Evolutionary conservation across 2,888 invertebrate genomes (phyloP), one percentile per base, ranked within the genome.

Genomic region (Latrodectus elegans): DNA sequence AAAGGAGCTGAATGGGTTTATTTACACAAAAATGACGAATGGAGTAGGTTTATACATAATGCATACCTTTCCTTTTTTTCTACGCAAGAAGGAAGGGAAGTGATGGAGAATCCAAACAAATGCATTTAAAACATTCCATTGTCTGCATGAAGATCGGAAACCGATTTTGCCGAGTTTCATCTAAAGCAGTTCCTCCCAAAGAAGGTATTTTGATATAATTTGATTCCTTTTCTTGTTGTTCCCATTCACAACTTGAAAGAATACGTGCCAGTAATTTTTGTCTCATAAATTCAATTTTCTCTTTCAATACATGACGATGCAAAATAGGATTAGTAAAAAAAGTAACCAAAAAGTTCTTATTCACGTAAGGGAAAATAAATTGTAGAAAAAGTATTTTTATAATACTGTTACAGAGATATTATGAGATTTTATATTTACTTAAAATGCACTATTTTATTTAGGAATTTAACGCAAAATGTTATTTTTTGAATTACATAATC

Each of bases 61-160:
- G 81, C 81, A 81, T 73, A 15, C n/a, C n/a, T 67, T 65, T 17
- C n/a, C 26, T 15, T 73, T 74, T 52, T 26, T 74, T 49, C 67
- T 65, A 72, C 26, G 22, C 10, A 64, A 8, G 15, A 53, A 26
- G 52, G 26, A 73, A 53, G 67, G 72, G 67, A 81, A 74, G 53
- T 14, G 74, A 81, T 68, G 38, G 38, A 67, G 73, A 67, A 74
- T 72, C 73, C 73, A 74, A 81, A 74, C 81, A 73, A 73, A 73
- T 81, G 81, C 81, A 81, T 81, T 81, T 81, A 81, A 81, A 81
- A 81, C 81, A 81, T 73, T 74, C 73, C 81, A 81, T 81, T 81
- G 81, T 81, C 67, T 74, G 81, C 65, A 73, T 81, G 51, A 64
- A 65, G 67, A 81, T 81, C 49, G 73, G 38, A 81, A 67, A 72